Conservation (phyloP, 2,797 vertebrate species). For the Xenentodon cancila region DNA sequence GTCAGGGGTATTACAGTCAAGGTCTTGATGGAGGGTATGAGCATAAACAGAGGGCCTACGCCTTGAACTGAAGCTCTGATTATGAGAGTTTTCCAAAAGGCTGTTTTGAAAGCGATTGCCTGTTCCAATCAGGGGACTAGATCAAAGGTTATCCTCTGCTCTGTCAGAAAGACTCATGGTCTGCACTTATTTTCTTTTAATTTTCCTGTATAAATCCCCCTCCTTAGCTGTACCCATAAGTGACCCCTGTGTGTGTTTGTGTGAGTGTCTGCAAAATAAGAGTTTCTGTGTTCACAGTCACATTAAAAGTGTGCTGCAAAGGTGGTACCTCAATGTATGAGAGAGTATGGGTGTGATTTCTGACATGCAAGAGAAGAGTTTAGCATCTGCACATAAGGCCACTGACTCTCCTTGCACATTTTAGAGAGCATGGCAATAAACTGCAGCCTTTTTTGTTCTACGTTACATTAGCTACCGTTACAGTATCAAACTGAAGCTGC, state of each 20-base stretch:
- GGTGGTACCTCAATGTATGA: conserved; percentile 26
- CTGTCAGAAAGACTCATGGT: conserved; percentile 15
- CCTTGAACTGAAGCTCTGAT: conserved; percentile 58
- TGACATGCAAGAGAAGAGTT: conserved; percentile 17
- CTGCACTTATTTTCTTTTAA: conserved; percentile 52
- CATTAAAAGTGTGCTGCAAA: conserved; percentile 15
- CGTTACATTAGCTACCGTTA: conserved; percentile 56
- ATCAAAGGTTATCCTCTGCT: conserved; percentile 49
- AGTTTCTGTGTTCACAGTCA: conserved; percentile 25
- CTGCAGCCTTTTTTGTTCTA: conserved; percentile 38
- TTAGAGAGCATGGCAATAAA: conserved; percentile 32
- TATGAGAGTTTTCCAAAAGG: conserved; percentile 68
- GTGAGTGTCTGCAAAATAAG: conserved; percentile 9
- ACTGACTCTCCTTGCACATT: conserved; percentile 55
- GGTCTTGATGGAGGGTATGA: conserved; percentile 63
- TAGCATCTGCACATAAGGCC: conserved; percentile 45
- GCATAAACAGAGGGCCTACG: conserved; percentile 55
- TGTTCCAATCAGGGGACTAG: conserved; percentile 45
- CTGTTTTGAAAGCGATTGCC: conserved; percentile 30
- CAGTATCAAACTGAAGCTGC: conserved; percentile 16
- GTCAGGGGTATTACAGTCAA: conserved; percentile 67
- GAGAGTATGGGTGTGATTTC: conserved; percentile 36
- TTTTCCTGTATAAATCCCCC: conserved; percentile 41
- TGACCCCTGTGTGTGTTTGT: conserved; percentile 25
- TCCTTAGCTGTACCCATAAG: conserved; percentile 8